A percentile compares a stretch with the other conserved stretches of the same genome.
These are phyloP conservation scores for Falco columbarius DNA, from an alignment of 2,797 vertebrate species.

Conservation along the genomic window DNA sequence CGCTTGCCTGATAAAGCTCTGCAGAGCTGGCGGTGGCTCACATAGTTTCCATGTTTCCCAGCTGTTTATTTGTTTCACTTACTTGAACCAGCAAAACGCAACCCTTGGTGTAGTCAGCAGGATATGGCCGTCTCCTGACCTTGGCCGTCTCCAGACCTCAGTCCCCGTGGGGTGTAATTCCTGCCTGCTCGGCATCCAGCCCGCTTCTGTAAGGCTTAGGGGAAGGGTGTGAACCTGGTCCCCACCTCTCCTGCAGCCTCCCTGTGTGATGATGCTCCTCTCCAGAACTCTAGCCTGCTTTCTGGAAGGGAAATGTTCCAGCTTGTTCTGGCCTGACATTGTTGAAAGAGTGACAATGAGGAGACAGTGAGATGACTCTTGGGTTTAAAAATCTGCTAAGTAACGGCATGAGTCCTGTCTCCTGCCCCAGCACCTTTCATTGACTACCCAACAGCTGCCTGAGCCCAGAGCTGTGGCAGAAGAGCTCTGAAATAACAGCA, in stretches of 20 bases:
- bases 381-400: neutral
- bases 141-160: neutral
- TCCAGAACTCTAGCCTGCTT: neutral
- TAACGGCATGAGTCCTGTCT: neutral
- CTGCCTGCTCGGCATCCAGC: neutral
- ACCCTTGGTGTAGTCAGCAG: neutral
- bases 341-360: neutral
- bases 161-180: neutral
- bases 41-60: constrained; percentile 63
- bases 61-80: constrained; percentile 51
- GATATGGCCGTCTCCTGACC: neutral
- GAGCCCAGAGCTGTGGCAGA: neutral
- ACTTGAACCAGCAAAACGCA: neutral
- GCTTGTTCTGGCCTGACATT: neutral
- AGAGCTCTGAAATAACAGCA: neutral
- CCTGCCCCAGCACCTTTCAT: neutral
- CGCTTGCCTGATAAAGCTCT: neutral
- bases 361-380: neutral
- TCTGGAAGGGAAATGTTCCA: neutral
- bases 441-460: neutral
- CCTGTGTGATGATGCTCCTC: rapidly evolving
- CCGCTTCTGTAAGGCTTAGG: neutral
- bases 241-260: neutral
- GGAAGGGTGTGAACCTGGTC: neutral
- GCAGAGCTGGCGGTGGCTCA: neutral